Conservation (phyloP, 1,140 invertebrate genomes). For the Zaprionus ornatus region DNA sequence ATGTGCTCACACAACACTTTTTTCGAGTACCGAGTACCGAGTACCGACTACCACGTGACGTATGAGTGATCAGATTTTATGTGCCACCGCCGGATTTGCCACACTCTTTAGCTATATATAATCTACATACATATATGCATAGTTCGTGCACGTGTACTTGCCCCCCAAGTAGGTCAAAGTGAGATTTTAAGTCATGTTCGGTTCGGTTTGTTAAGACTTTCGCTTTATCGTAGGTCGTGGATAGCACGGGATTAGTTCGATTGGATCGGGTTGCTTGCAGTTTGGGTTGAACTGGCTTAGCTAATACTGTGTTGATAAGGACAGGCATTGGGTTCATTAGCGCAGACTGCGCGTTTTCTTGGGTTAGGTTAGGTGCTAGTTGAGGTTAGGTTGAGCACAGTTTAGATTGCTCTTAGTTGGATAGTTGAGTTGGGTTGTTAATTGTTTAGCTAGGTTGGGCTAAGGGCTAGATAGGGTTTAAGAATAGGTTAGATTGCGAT, state of each 20-base stretch:
- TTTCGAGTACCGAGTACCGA: not conserved
- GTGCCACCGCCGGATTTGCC: not conserved
- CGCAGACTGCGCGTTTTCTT: not conserved
- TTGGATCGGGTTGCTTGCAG: not conserved
- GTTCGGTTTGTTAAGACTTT: not conserved
- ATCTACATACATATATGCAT: not conserved
- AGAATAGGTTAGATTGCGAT: not conserved
- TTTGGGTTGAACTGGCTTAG: not conserved
- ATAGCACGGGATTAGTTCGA: not conserved
- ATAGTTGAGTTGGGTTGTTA: not conserved
- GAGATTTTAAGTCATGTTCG: conserved; percentile 3
- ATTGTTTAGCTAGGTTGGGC: too few species aligned
- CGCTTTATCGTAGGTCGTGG: not conserved
- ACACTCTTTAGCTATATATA: conserved; percentile 6
- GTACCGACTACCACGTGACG: not conserved
- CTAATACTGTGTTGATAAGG: not conserved
- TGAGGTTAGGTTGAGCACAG: not conserved
- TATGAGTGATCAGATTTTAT: conserved; percentile 24
- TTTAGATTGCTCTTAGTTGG: too few species aligned
- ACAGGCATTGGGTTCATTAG: not conserved
- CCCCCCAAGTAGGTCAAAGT: conserved; percentile 7
- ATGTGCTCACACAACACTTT: conserved; percentile 12
- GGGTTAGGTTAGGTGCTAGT: not conserved
- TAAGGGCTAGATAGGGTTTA: not conserved
- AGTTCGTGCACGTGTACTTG: not conserved